Conservation (phyloP, 1,140 invertebrate genomes). For the Aphidius ervi region DNA sequence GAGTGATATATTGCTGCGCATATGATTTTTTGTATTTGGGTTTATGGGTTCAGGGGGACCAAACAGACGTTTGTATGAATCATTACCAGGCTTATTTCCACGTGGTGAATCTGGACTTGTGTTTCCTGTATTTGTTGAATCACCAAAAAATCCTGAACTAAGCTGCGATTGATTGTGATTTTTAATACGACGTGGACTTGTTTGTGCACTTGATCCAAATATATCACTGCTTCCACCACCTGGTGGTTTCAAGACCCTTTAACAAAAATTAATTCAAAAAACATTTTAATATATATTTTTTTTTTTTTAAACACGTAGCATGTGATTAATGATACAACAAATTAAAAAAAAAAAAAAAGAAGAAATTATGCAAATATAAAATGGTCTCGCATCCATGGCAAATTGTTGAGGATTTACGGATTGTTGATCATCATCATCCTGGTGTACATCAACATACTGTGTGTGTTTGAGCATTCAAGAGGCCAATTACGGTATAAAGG, state of each 20-base stretch:
- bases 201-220: constrained; percentile 47
- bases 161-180: constrained; percentile 45
- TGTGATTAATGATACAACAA: neutral
- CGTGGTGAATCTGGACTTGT: constrained; percentile 38
- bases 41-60: constrained; percentile 49
- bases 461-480: no score
- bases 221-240: constrained; percentile 64
- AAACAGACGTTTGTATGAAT: constrained; percentile 54
- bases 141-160: constrained; percentile 46
- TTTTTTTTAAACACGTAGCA: no score
- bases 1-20: constrained; percentile 48
- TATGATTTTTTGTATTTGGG: constrained; percentile 50
- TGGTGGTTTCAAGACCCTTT: constrained; percentile 63
- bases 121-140: constrained; percentile 33
- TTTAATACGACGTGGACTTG: constrained; percentile 45
- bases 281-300: no score
- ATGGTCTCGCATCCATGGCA: no score
- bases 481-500: constrained; percentile 20
- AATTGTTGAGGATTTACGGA: constrained; percentile 20
- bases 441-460: constrained; percentile 5
- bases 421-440: constrained; percentile 22
- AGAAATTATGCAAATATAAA: constrained; percentile 19
- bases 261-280: constrained; percentile 16
- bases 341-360: neutral
- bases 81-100: constrained; percentile 52